Evolutionary conservation across 92 coral and sea anemone species (phyloP), one percentile per base, ranked within the genome.

Genomic region (Meandrina meandrites): DNA sequence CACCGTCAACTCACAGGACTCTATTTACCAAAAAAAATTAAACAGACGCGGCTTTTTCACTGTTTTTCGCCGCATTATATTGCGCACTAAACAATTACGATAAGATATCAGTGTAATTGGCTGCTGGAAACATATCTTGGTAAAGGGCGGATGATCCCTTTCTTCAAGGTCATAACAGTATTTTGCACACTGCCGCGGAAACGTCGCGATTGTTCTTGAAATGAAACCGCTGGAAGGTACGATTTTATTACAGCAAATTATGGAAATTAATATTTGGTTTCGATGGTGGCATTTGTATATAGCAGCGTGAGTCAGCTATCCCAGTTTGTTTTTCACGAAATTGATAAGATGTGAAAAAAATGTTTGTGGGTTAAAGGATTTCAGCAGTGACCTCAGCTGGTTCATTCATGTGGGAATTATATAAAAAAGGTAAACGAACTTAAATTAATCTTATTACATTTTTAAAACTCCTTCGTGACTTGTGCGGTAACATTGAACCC

Each of bases 351-450:
- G 35, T 15, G 9, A 10, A 12, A 18, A 34, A 72, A 73, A 31
- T 37, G 12, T 34, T 73, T 18, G 78, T 40, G 51, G 51, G 51
- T 37, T 36, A 36, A 18, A 73, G 48, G 27, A 73, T 37, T 34
- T 40, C 21, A 71, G 34, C 21, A 17, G 9, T 81, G 85, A 68
- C 76, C 76, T n/a, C 62, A 53, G 32, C 54, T 32, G 47, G 76
- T 53, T 31, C 53, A 47, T 6, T 31, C 24, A 28, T 32, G 30
- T 22, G 15, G 48, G 31, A 83, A 48, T 51, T n/a, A n/a, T n/a
- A n/a, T n/a, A n/a, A n/a, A 50, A 34, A 73, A 71, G 24, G 35
- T 21, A 71, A 82, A 71, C 56, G 79, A 84, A 53, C 69, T 54
- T 30, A 56, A 4, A 35, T 73, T 83, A 36, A 84, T 84, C 72